Evolutionary conservation across 2,888 invertebrate species (phyloP), one percentile per base, ranked within the genome.

Genomic region (Lasiommata megera): DNA sequence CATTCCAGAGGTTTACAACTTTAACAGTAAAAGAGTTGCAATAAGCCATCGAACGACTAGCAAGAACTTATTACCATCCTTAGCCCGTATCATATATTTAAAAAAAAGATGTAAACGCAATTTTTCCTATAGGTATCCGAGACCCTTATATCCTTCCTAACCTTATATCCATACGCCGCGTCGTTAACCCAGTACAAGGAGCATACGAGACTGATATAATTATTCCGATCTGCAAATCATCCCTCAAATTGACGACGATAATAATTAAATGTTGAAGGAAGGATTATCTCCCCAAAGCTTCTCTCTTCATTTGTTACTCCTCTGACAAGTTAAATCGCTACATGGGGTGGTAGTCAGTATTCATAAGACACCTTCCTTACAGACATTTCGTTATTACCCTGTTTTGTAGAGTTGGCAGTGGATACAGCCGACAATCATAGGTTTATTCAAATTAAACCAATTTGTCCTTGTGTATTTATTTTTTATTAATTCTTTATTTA

Each of bases 291-390:
- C 73, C 64, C 61, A 61, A 68, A 63, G 67, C 74, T 73, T 73
- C 78, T 82, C 57, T 64, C 53, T 58, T 79, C 81, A 84, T 85
- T 82, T 79, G 78, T 82, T 79, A 79, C 72, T 57, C 54, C 71
- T 77, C 76, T 88, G 89, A 88, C 88, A 88, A 84, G 78, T 86
- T 88, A 86, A 88, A 84, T 77, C 80, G 63, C 73, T 69, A 74
- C 70, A 72, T 69, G 73, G 74, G 73, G 66, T 68, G 72, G 79
- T 81, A 78, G 82, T 85, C 82, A 79, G 84, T 85, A 87, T 85
- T 85, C 86, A 84, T 83, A 83, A 86, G 83, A 82, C 77, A 84
- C 81, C 84, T 81, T 82, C 76, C 77, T 72, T 72, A 69, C 70
- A 76, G 70, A 67, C 74, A 74, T 72, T 75, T 80, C 78, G 76